Evolutionary conservation across 2,888 invertebrate genomes (phyloP).

Genomic region (Dryadula phaetusa): DNA sequence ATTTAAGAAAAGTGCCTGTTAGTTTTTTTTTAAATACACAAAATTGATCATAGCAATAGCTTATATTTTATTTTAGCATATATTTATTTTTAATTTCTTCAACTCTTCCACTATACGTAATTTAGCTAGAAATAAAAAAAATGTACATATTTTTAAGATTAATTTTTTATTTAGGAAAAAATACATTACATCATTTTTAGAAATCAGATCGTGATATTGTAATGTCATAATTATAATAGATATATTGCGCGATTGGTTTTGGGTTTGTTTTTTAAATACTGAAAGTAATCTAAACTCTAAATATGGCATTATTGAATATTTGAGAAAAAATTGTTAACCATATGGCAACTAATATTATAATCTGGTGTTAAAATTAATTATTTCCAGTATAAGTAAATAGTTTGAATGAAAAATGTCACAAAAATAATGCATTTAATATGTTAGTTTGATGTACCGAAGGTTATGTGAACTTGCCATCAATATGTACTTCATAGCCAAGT

Average conservation of each 20-base stretch:
- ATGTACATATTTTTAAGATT: slow-evolving; percentile 27
- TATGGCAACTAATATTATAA: slow-evolving; percentile 2
- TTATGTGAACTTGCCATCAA: slow-evolving; percentile 51
- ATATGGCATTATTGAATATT: neutral
- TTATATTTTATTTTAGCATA: neutral
- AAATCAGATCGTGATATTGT: neutral
- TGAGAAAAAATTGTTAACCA: neutral
- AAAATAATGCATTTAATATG: slow-evolving; percentile 45
- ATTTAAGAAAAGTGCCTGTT: slow-evolving; percentile 69
- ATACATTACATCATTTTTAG: slow-evolving; percentile 4
- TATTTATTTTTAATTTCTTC: slow-evolving; percentile 7
- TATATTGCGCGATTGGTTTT: neutral
- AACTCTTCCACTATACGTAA: slow-evolving; percentile 32
- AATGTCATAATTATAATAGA: slow-evolving; percentile 5
- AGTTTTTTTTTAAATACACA: slow-evolving; percentile 7
- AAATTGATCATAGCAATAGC: neutral
- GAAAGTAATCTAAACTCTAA: slow-evolving; percentile 1
- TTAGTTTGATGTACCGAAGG: slow-evolving; percentile 32
- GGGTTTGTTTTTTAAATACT: neutral
- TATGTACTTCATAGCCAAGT: slow-evolving; percentile 47
- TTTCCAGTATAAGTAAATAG: slow-evolving; percentile 13
- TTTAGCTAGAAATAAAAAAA: slow-evolving; percentile 29
- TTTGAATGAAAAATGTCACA: slow-evolving; percentile 28
- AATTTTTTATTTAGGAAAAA: slow-evolving; percentile 3
- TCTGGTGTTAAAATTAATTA: slow-evolving; percentile 13